Percentiles rank a stretch among this genome's conserved stretches.
Evolutionary conservation across 2,797 vertebrate genomes (phyloP).

Genomic region (Pseudomugil gertrudae): DNA sequence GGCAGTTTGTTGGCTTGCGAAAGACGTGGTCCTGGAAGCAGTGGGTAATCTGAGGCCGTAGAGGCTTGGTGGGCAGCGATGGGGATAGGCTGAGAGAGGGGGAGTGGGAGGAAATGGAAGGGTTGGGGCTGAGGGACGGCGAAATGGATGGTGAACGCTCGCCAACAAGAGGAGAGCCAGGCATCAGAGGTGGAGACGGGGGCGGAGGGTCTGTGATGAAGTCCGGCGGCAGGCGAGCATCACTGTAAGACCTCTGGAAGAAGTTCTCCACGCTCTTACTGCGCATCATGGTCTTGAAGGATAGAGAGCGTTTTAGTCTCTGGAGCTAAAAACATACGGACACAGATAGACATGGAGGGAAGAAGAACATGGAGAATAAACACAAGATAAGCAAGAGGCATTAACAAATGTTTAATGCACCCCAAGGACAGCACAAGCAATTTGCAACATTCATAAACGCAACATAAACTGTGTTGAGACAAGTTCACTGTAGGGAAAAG

Average conservation of each 20-base stretch:
- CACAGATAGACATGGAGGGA: slow-evolving; percentile 32
- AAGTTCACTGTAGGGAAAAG: slow-evolving; percentile 20
- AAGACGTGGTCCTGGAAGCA: slow-evolving; percentile 91
- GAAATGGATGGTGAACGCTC: slow-evolving; percentile 75
- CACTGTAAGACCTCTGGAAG: slow-evolving; percentile 88
- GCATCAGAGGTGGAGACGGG: slow-evolving; percentile 74
- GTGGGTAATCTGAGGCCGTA: slow-evolving; percentile 83
- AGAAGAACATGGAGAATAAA: slow-evolving; percentile 44
- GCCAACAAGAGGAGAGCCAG: slow-evolving; percentile 73
- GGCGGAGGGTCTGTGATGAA: slow-evolving; percentile 84
- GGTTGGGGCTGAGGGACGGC: slow-evolving; percentile 79
- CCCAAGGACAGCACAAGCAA: slow-evolving; percentile 56
- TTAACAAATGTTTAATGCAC: slow-evolving; percentile 56
- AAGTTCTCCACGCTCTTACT: slow-evolving; percentile 95
- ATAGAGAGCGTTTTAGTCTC: slow-evolving; percentile 88
- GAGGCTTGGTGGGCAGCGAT: slow-evolving; percentile 70
- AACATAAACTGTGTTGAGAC: slow-evolving; percentile 23
- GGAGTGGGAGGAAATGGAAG: slow-evolving; percentile 65
- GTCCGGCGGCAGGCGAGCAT: slow-evolving; percentile 85
- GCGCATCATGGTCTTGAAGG: slow-evolving; percentile 91
- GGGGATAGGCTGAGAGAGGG: slow-evolving; percentile 80
- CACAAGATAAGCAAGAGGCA: slow-evolving; percentile 48
- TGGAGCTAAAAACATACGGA: slow-evolving; percentile 81
- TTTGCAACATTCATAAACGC: slow-evolving; percentile 59
- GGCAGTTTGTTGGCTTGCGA: slow-evolving; percentile 90